These are phyloP conservation scores for Carabus problematicus DNA, from an alignment of 2,888 invertebrate genomes.

Conservation along the genomic window DNA sequence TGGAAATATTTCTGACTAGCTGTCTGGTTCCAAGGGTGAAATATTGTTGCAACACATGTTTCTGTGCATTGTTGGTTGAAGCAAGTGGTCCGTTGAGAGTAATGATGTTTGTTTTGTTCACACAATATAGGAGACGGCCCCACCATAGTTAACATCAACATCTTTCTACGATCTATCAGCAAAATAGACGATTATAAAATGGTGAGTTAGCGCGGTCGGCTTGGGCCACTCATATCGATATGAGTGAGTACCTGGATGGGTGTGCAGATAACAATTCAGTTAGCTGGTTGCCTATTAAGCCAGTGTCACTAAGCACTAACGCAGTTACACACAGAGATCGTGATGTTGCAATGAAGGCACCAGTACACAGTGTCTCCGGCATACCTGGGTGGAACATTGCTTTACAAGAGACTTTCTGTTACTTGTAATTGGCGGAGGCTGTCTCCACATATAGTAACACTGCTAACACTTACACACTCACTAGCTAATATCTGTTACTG, in stretches of 20 bases:
- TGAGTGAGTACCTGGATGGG: slow-evolving; percentile 27
- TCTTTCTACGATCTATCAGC: slow-evolving; percentile 96
- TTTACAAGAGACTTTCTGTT: slow-evolving; percentile 4
- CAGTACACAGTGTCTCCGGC: slow-evolving; percentile 55
- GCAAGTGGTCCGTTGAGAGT: slow-evolving; percentile 22
- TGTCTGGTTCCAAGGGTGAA: too few species aligned
- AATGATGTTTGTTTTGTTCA: slow-evolving; percentile 58
- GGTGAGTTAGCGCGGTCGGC: slow-evolving; percentile 74
- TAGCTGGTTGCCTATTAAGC: slow-evolving; percentile 34
- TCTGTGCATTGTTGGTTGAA: neutral
- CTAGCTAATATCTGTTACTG: neutral
- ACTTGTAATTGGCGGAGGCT: slow-evolving; percentile 11
- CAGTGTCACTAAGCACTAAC: slow-evolving; percentile 38
- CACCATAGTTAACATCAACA: slow-evolving; percentile 90
- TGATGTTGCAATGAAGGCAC: slow-evolving; percentile 58
- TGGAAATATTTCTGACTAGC: too few species aligned
- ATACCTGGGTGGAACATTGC: slow-evolving; percentile 24
- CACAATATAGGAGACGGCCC: slow-evolving; percentile 77
- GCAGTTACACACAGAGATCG: slow-evolving; percentile 46
- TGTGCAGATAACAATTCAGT: slow-evolving; percentile 32
- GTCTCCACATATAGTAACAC: slow-evolving; percentile 21
- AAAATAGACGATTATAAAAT: slow-evolving; percentile 99
- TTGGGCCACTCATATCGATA: slow-evolving; percentile 55
- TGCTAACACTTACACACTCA: neutral
- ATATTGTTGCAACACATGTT: too few species aligned